These are phyloP conservation scores for Oncorhynchus clarkii DNA, from an alignment of 2,113 vertebrate genomes.

Conservation along the genomic window DNA sequence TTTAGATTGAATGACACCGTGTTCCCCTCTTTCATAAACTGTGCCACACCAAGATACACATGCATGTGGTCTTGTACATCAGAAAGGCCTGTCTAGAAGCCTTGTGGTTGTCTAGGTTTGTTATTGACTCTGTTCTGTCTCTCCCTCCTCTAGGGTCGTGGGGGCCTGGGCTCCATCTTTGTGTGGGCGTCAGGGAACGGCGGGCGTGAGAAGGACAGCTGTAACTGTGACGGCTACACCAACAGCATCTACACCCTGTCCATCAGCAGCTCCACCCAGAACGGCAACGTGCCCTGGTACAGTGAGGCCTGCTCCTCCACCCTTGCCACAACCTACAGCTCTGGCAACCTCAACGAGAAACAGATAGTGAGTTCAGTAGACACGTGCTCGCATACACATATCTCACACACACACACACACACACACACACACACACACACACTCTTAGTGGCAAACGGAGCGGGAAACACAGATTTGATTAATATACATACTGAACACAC, in stretches of 20 bases:
- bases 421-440: not conserved
- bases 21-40: not conserved
- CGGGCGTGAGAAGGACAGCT: conserved; percentile 85
- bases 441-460: not conserved
- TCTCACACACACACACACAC: not conserved
- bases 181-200: conserved; percentile 84
- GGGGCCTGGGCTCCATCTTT: conserved; percentile 78
- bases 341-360: conserved; percentile 85
- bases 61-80: not conserved
- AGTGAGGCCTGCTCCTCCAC: conserved; percentile 91
- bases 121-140: not conserved
- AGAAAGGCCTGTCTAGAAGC: not conserved
- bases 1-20: not conserved
- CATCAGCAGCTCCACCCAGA: conserved; percentile 86
- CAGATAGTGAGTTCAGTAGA: conserved; percentile 81
- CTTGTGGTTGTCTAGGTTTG: not conserved
- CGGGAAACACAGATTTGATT: not conserved
- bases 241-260: conserved; percentile 90
- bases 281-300: conserved; percentile 86
- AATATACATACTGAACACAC: not conserved
- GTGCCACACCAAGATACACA: not conserved
- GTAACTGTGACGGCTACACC: conserved; percentile 89
- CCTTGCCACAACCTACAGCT: conserved; percentile 88
- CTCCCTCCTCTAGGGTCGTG: conserved; percentile 72
- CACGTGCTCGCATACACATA: not conserved